Percentiles rank a stretch among this genome's conserved stretches.
Conservation (phyloP, 2,113 vertebrate species). For the Rhinoptilus africanus region DNA sequence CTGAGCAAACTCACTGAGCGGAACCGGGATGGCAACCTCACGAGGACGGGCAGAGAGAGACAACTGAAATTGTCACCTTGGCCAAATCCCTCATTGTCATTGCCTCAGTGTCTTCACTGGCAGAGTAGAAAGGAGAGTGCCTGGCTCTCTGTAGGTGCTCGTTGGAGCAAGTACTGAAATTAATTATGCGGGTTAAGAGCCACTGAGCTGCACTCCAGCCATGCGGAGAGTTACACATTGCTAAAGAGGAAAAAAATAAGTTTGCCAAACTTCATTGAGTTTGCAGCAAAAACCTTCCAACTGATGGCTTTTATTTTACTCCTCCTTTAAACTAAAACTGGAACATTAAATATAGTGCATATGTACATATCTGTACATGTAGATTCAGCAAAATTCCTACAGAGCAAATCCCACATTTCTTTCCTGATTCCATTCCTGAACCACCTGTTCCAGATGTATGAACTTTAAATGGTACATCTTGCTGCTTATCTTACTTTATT, state of each 20-base stretch:
- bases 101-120: background rate
- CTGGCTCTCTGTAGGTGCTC: background rate
- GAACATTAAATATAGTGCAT: background rate
- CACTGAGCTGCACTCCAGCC: background rate
- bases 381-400: background rate
- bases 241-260: background rate
- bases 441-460: background rate
- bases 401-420: background rate
- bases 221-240: background rate
- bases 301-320: background rate
- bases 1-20: background rate
- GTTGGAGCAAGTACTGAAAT: background rate
- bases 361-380: background rate
- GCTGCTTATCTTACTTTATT: background rate
- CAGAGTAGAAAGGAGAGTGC: background rate
- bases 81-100: background rate
- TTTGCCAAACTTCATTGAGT: background rate
- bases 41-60: background rate
- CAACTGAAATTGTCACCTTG: background rate
- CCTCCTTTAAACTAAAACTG: background rate
- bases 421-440: background rate
- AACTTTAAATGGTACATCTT: background rate
- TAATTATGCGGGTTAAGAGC: background rate
- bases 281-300: background rate
- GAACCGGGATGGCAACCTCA: accelerated